Evolutionary conservation across 2,113 vertebrate species (phyloP).

Genomic region (Centropristis striata): DNA sequence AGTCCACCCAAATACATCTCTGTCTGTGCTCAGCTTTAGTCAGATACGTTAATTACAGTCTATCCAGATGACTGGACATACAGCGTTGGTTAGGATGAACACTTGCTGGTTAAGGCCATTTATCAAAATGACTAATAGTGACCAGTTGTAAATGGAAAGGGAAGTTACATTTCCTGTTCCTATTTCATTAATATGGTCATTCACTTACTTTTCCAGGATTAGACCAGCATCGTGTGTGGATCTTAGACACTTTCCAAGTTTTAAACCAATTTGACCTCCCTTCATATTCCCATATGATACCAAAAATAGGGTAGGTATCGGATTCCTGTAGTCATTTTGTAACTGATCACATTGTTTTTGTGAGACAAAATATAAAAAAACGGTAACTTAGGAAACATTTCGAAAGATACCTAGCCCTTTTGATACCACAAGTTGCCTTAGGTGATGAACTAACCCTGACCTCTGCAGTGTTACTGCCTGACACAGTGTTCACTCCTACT

Average conservation of each 20-base stretch:
- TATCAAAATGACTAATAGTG: neutral
- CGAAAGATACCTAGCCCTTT: neutral
- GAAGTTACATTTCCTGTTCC: neutral
- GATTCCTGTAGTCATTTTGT: neutral
- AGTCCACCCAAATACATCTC: neutral
- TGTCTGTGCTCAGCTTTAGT: slow-evolving; percentile 10
- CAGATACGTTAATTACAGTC: neutral
- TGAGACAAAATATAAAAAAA: too few relatives aligned
- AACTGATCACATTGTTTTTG: too few relatives aligned
- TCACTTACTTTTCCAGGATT: neutral
- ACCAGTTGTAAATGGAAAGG: neutral
- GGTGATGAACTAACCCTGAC: neutral
- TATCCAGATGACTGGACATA: neutral
- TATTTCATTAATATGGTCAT: neutral
- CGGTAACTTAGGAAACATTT: neutral
- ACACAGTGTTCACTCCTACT: neutral
- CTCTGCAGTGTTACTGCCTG: neutral
- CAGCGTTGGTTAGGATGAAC: neutral
- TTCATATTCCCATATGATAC: neutral
- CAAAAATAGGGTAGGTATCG: neutral
- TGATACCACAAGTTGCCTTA: neutral
- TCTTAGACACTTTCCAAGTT: neutral
- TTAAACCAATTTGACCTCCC: neutral
- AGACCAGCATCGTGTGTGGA: neutral
- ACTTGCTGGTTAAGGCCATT: neutral